Evolutionary conservation across 2,797 vertebrate species (phyloP).

Genomic region (Nothura maculosa): DNA sequence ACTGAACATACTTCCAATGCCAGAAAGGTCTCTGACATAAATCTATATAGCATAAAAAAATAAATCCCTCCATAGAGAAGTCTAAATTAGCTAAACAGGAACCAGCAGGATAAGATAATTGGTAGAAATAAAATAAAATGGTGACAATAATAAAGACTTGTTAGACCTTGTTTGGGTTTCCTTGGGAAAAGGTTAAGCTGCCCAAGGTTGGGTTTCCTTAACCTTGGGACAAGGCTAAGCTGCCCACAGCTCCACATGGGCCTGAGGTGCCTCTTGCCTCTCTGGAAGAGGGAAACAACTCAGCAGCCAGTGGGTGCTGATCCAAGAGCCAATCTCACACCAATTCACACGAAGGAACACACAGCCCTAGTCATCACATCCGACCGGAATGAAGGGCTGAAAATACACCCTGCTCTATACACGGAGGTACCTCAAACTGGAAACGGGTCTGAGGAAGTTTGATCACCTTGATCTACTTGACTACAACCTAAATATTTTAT

Average conservation of each 20-base stretch:
- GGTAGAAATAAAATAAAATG: not conserved
- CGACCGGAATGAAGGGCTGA: not conserved
- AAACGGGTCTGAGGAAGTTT: not conserved
- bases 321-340: too few relatives aligned
- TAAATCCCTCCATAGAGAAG: not conserved
- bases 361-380: not conserved
- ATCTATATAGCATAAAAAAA: not conserved
- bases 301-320: too few relatives aligned
- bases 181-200: not conserved
- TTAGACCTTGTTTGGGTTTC: not conserved
- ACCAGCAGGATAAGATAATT: not conserved
- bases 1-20: fast-evolving
- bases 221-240: not conserved
- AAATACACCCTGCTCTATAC: not conserved
- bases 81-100: too few relatives aligned
- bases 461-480: not conserved
- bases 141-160: not conserved
- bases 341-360: not conserved
- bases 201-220: not conserved
- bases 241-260: not conserved
- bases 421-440: not conserved
- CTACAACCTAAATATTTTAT: not conserved
- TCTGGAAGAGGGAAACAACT: too few relatives aligned
- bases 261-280: too few relatives aligned
- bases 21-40: not conserved